Evolutionary conservation across 1,140 invertebrate genomes (phyloP), one percentile per base, ranked within the genome.

Genomic region (Drosophila novamexicana): DNA sequence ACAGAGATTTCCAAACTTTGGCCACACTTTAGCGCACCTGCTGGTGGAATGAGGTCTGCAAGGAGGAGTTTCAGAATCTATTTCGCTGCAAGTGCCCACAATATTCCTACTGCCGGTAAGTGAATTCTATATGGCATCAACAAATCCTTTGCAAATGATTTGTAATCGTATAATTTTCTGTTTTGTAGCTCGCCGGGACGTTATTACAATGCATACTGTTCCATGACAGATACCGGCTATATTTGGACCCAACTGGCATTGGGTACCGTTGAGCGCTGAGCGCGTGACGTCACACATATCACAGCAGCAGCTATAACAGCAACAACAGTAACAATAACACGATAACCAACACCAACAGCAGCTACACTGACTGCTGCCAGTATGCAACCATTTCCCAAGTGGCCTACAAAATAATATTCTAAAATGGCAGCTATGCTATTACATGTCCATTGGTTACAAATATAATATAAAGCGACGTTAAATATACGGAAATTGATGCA

Each of bases 41-140:
- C 91, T 97, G 97, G 96, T 97, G 96, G 96, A 97, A 97, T 91
- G 97, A 98, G 93, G 95, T 97, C 3, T 98, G 97, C 93, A 98
- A 98, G 91, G 96, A 97, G 92, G 97, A 97, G 91, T 97, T 97
- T 91, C 96, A 97, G 92, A 96, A 94, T 69, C 94, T 96, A 50
- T 98, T 98, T 91, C 94, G 96, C 22, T 98, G 97, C 93, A 96
- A 96, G 80, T 98, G 97, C 85, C 97, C 97, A 2, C 94, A 95
- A 47, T 97, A 96, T 95, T 97, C 96, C 0, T 98, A 95, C 89
- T 98, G 97, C 93, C 93, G 97, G 79, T 96, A 56, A 84, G 82
- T 59, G 14, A 0, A 40, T 10, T 40, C 12, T 29, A 12, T 29
- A 12, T 12, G 12, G 1, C 14, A 8, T 9, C 7, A 53, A 8